Evolutionary conservation across 2,113 vertebrate species (phyloP).

Genomic region (Anolis carolinensis): DNA sequence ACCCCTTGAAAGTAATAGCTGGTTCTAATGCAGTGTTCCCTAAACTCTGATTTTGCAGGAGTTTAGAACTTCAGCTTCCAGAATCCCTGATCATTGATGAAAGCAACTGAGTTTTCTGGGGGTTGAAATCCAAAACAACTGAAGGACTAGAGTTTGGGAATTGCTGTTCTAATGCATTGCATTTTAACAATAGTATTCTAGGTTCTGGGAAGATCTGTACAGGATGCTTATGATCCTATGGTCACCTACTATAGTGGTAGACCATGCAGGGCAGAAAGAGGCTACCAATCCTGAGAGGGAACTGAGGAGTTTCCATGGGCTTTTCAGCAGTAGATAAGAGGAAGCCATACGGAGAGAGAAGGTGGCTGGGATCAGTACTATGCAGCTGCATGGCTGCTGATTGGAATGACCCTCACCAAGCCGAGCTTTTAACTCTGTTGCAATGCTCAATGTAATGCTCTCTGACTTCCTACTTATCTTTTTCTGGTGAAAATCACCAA

Average conservation of each 20-base stretch:
- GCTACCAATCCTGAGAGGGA: not conserved
- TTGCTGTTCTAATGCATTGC: no score
- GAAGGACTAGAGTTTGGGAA: no score
- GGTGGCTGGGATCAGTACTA: not conserved
- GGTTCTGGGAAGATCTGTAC: not conserved
- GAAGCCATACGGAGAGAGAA: not conserved
- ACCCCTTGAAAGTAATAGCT: no score
- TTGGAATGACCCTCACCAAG: not conserved
- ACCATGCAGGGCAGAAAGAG: not conserved
- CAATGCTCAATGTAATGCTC: conserved; percentile 1
- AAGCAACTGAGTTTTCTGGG: no score
- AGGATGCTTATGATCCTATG: not conserved
- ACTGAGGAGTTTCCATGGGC: not conserved
- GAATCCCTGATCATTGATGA: no score
- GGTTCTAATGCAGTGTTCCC: no score
- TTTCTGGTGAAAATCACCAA: fast-evolving
- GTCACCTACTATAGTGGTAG: no score
- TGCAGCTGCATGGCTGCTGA: not conserved
- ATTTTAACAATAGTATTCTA: no score
- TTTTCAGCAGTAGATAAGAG: not conserved
- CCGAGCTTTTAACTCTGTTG: not conserved
- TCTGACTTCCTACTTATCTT: not conserved
- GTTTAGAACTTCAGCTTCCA: no score
- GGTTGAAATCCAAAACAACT: no score
- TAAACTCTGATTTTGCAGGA: no score